Evolutionary conservation across 2,113 vertebrate species (phyloP), one percentile per base, ranked within the genome.

Genomic region (Bungarus multicinctus): DNA sequence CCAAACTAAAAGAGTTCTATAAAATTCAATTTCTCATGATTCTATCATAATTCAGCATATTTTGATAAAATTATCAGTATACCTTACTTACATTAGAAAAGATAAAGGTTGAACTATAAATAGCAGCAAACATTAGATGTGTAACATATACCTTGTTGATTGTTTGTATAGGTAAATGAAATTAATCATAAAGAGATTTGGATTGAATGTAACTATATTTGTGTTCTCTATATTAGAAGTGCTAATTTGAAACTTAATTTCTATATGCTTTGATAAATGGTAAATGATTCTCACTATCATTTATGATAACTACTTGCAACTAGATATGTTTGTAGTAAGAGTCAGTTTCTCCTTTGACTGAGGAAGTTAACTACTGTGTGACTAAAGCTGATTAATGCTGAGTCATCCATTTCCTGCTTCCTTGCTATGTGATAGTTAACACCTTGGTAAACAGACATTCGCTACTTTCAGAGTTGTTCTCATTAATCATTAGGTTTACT

Each of bases 341-440:
- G 14, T 11, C 23, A 1, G 30, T 90, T 90, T 93, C 81, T 87
- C 45, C 86, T 90, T 57, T 90, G 74, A 69, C 81, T 52, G 47
- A 43, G 92, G 88, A 90, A 90, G 5, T 90, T 90, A 86, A 43
- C 85, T 60, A 53, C 64, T 7, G 22, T 85, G 53, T 90, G 81
- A 93, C 55, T 60, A 90, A 93, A 43, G 89, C 74, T 64, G 89
- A 90, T 64, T 93, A 87, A 90, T 93, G 89, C 81, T 90, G 92
- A 93, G 74, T 90, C 89, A 90, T 25, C 23, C 18, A 60, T 90
- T 93, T 93, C 89, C 92, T 90, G 55, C n/a, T 93, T 87, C 34
- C 86, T 55, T 25, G 43, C n/a, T 43, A 85, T 45, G 16, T 57
- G 54, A 64, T 30, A 45, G 8, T 52, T n/a, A 86, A 55, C 34